Evolutionary conservation across 2,888 invertebrate genomes (phyloP).

Genomic region (Machimus rusticus): DNA sequence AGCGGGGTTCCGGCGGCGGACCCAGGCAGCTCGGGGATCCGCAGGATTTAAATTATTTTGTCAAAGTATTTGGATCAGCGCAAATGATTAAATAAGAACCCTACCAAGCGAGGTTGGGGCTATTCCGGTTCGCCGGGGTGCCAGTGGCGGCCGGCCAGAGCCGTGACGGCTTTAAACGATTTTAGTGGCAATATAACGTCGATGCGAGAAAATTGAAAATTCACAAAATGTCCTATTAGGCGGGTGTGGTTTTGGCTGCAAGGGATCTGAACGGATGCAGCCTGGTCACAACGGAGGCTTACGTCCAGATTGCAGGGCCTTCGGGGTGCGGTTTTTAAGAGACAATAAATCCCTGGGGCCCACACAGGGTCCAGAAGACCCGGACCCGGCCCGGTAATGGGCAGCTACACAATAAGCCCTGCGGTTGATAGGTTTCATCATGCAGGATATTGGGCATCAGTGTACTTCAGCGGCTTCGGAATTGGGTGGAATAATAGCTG

Average conservation of each 20-base stretch:
- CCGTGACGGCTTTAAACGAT: not conserved
- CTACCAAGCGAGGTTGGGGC: not conserved
- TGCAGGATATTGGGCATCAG: slow-evolving; percentile 17
- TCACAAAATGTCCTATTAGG: not conserved
- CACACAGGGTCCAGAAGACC: not conserved
- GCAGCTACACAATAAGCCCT: not conserved
- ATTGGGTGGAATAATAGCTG: not conserved
- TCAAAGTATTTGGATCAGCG: not conserved
- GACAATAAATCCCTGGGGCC: not conserved
- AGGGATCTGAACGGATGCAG: not conserved
- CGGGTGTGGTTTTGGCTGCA: not conserved
- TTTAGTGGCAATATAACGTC: not conserved
- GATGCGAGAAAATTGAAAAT: slow-evolving; percentile 10
- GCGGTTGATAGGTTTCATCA: slow-evolving; percentile 15
- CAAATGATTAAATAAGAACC: slow-evolving; percentile 13
- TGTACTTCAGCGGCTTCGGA: not conserved
- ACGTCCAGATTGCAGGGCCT: not conserved
- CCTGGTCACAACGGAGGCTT: not conserved
- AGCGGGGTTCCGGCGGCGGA: not conserved
- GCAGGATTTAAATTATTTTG: not conserved
- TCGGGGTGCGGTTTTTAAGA: not conserved
- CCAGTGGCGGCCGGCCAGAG: not conserved
- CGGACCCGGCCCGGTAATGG: not conserved
- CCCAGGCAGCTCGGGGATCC: not conserved
- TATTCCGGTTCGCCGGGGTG: not conserved